These are phyloP conservation scores for Champsocephalus esox DNA, from an alignment of 2,797 vertebrate species.

Conservation along the genomic window DNA sequence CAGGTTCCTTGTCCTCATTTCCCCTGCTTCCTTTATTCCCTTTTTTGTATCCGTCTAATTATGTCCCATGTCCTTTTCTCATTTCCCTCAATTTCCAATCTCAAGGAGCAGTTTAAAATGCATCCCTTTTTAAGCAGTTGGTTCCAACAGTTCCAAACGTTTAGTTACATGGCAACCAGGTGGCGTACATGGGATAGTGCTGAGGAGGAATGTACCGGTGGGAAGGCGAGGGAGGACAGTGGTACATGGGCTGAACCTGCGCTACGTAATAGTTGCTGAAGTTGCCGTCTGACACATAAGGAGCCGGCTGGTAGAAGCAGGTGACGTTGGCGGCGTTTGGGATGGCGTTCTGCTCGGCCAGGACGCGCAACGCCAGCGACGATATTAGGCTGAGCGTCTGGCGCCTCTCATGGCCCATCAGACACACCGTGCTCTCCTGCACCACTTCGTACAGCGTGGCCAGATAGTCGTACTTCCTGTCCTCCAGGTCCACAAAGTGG, in stretches of 20 bases:
- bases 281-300: slow-evolving; percentile 95
- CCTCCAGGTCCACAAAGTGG: slow-evolving; percentile 97
- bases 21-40: slow-evolving; percentile 31
- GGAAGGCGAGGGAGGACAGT: slow-evolving; percentile 80
- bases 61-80: slow-evolving; percentile 10
- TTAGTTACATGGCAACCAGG: slow-evolving; percentile 98
- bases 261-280: slow-evolving; percentile 99
- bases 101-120: slow-evolving; percentile 22
- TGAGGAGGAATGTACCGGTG: slow-evolving; percentile 83
- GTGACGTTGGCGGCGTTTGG: slow-evolving; percentile 97
- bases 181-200: slow-evolving; percentile 89
- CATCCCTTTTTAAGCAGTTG: slow-evolving; percentile 23
- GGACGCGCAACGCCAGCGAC: slow-evolving; percentile 92
- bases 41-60: slow-evolving; percentile 23
- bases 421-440: slow-evolving; percentile 97
- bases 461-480: slow-evolving; percentile 98
- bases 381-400: slow-evolving; percentile 97
- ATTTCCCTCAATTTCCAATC: slow-evolving; percentile 22
- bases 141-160: slow-evolving; percentile 35
- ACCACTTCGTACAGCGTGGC: slow-evolving; percentile 95
- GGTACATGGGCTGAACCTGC: slow-evolving; percentile 93
- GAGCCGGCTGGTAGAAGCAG: slow-evolving; percentile 98
- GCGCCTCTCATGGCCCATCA: slow-evolving; percentile 98
- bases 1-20: slow-evolving; percentile 44
- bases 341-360: slow-evolving; percentile 96